Base-by-base conservation (phyloP, 1,140 invertebrate genomes). In the Sesamia nonagrioides region DNA sequence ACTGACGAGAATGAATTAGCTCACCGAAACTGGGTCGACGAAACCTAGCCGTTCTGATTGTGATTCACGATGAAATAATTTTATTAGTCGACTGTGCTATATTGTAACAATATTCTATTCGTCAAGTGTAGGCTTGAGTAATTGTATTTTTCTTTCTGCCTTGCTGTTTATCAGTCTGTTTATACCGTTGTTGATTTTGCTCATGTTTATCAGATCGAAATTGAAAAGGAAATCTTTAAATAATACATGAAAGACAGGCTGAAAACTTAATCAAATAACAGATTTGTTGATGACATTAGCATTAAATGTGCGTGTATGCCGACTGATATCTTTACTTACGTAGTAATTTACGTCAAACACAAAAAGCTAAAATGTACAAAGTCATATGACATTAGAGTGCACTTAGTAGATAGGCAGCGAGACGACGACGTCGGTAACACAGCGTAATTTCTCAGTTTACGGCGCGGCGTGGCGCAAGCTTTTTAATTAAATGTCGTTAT, bases 401-500 rank as follows among this genome's bases (percentile, higher is more conserved):
- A 73, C 33, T 73, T 54, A 42, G 18, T 1, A 71, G 27, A 71
- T 11, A 18, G 27, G 45, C 68, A 18, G n/a, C 8, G 21, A 13
- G 33, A 54, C 50, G 54, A 18, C 52, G 33, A 54, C 50, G 54
- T 37, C 52, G 52, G 58, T 52, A 33, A 58, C 5, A 17, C 27
- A 9, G 40, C 48, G 54, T 61, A 75, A 75, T 61, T 61, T 58
- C 42, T 60, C 15, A 17, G 40, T 75, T 37, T 48, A 48, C 6
- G 40, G 56, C 71, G 52, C 45, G 60, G 73, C 69, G 50, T 18
- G 68, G 54, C 48, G 63, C 54, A 45, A 83, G 73, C 71, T 82
- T 88, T 90, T 86, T 86, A 88, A 90, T 88, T 87, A 85, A 86
- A 88, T 84, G 76, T 77, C 78, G 73, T 80, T 83, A 82, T 79